Evolutionary conservation across 2,888 invertebrate species (phyloP).

Genomic region (Syritta pipiens): DNA sequence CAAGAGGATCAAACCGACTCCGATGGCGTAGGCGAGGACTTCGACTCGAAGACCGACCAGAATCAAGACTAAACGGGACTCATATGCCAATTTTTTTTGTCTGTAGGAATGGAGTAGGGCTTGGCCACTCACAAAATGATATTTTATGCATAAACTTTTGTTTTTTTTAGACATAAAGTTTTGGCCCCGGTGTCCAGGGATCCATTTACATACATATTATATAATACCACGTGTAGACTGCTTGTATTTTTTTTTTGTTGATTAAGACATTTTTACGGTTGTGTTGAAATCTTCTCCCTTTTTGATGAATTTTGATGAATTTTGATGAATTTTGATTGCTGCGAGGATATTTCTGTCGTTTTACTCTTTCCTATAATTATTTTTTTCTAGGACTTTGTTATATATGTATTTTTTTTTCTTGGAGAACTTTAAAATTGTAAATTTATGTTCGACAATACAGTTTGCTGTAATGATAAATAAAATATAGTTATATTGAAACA

Average conservation of each 20-base stretch:
- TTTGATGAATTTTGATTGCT: constrained; percentile 13
- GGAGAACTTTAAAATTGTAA: constrained; percentile 4
- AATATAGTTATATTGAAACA: constrained; percentile 2
- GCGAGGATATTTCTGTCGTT: constrained; percentile 1
- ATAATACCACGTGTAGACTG: not conserved
- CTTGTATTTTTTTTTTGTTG: constrained; percentile 1
- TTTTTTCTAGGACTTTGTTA: constrained; percentile 8
- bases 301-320: constrained; percentile 8
- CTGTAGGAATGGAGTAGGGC: constrained; percentile 4
- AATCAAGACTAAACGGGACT: constrained; percentile 50
- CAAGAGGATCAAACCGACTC: constrained; percentile 52
- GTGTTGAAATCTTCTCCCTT: not conserved
- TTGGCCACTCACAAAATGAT: constrained; percentile 9
- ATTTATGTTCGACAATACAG: constrained; percentile 7
- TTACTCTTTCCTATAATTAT: too few species aligned
- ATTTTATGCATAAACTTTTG: constrained; percentile 22
- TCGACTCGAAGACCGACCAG: constrained; percentile 37
- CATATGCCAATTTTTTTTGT: constrained; percentile 55
- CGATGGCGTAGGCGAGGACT: constrained; percentile 47
- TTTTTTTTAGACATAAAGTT: not conserved
- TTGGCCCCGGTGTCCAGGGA: not conserved
- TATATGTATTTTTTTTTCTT: not conserved
- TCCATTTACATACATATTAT: not conserved
- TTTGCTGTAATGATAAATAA: constrained; percentile 31
- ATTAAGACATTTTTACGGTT: constrained; percentile 15